Base-by-base conservation (phyloP, 2,797 vertebrate genomes). In the Lates japonicus region DNA sequence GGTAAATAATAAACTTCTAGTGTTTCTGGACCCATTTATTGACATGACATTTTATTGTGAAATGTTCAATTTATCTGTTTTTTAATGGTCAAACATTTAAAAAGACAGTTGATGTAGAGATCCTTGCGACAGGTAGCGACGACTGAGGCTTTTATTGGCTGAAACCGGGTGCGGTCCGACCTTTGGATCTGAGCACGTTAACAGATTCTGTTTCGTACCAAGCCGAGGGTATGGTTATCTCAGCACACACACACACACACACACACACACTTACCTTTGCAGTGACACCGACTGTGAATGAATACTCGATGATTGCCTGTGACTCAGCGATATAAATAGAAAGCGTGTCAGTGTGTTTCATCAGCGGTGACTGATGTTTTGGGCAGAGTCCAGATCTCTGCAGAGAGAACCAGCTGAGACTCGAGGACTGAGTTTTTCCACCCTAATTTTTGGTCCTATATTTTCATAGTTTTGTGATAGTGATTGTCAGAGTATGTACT, bases 101-200 rank as follows among this genome's bases (percentile, higher is more conserved):
- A 58, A 44, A 31, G 29, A 46, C 55, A 22, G 46, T 7, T 3
- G n/a, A 20, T 16, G 4, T 35, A 5, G 19, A 6, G 25, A 29
- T 14, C 12, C 22, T 48, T 58, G 57, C n/a, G 9, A 61, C 74
- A 65, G 64, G 59, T 64, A 72, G 55, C 3, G 8, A 19, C 25
- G 22, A 5, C 25, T 22, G 49, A n/a, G 25, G 22, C 42, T 19
- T 66, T 20, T 22, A 35, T 19, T 62, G 74, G 51, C 22, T 0
- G 33, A 9, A 69, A 11, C 9, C 1, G 19, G 82, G 84, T 22
- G 81, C 4, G 81, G 77, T 5, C 9, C 0, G 68, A 88, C 85
- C 87, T 90, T 89, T 66, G 83, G 80, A 87, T 44, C 13, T 10
- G n/a, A 52, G 48, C 11, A 5, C 20, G 48, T 1, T n/a, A 31